A percentile compares a stretch with the other conserved stretches of the same genome.
These are phyloP conservation scores for Protobothrops mucrosquamatus DNA, from an alignment of 2,113 vertebrate species.

Conservation along the genomic window DNA sequence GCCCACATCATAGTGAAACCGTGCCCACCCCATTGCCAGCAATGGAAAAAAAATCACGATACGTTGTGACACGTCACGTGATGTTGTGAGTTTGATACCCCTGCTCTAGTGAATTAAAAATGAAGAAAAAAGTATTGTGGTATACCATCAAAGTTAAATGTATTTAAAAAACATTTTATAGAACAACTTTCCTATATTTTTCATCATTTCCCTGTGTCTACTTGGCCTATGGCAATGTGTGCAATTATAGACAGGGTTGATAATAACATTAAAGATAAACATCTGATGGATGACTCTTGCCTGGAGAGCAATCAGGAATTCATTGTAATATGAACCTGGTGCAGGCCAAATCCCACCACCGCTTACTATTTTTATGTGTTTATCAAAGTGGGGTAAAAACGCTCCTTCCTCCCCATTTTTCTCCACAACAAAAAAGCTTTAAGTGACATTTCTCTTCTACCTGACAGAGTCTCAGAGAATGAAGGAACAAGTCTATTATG, in stretches of 20 bases:
- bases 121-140: neutral
- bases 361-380: neutral
- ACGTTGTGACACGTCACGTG: no score
- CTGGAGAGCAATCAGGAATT: neutral
- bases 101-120: neutral
- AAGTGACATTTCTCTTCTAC: neutral
- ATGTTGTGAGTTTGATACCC: no score
- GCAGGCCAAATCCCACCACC: neutral
- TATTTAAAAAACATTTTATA: neutral
- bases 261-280: neutral
- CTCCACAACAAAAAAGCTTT: neutral
- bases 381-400: neutral
- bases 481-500: neutral
- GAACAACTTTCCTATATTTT: neutral
- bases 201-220: neutral
- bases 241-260: neutral
- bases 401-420: neutral
- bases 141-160: neutral
- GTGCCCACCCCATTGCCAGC: no score
- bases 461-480: neutral
- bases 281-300: neutral
- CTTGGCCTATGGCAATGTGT: neutral
- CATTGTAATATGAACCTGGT: neutral
- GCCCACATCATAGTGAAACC: no score
- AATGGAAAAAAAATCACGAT: no score